These are phyloP conservation scores for Adelges cooleyi DNA, from an alignment of 1,140 invertebrate genomes.

Conservation along the genomic window DNA sequence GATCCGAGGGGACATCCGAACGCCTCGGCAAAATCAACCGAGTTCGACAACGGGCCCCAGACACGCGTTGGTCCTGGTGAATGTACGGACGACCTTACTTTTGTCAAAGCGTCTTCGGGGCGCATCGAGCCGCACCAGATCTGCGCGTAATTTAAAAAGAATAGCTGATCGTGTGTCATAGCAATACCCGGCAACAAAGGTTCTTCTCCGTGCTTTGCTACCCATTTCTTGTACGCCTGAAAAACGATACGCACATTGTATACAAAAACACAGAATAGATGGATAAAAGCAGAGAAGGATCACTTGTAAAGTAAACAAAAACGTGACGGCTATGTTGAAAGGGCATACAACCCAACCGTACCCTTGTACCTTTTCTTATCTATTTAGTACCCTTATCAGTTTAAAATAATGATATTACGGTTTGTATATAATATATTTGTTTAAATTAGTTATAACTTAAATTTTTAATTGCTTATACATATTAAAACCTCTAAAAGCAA, in stretches of 20 bases:
- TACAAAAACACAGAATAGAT: too few species aligned
- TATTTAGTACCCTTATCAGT: too few species aligned
- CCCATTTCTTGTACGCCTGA: constrained; percentile 70
- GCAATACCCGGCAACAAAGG: constrained; percentile 63
- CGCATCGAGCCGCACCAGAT: constrained; percentile 98
- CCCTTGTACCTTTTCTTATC: too few species aligned
- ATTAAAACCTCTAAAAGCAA: too few species aligned
- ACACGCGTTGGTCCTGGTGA: constrained; percentile 87
- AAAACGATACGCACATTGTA: constrained; percentile 28
- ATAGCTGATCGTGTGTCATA: constrained; percentile 73
- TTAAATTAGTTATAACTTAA: too few species aligned
- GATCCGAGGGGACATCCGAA: constrained; percentile 65
- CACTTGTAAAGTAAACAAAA: too few species aligned
- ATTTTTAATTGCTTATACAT: too few species aligned
- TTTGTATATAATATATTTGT: too few species aligned
- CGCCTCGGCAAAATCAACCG: constrained; percentile 74
- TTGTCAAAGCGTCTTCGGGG: constrained; percentile 86
- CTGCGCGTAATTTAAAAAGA: constrained; percentile 80
- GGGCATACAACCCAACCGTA: too few species aligned
- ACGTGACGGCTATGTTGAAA: too few species aligned
- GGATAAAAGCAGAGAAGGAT: too few species aligned
- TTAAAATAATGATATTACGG: too few species aligned
- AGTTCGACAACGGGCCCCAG: constrained; percentile 83
- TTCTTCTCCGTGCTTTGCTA: constrained; percentile 55
- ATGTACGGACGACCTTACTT: constrained; percentile 88